Evolutionary conservation across 2,113 vertebrate genomes (phyloP).

Genomic region (Bombycilla garrulus): DNA sequence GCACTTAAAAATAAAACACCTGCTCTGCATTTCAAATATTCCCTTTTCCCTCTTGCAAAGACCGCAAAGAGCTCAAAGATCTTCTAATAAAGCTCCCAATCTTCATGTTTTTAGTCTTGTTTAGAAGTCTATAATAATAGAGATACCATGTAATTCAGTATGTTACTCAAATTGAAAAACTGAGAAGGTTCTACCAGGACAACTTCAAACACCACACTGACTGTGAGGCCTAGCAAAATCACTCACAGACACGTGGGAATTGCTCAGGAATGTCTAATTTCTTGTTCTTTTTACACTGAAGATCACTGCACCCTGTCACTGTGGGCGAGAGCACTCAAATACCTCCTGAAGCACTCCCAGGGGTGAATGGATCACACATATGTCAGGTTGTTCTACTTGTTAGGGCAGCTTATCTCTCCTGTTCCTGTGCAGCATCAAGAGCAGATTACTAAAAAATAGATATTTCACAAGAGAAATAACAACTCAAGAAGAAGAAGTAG

Average conservation of each 20-base stretch:
- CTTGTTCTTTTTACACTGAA: background rate
- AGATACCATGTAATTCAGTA: background rate
- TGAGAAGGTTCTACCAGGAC: background rate
- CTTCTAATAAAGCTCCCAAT: background rate
- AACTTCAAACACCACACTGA: background rate
- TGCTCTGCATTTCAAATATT: background rate
- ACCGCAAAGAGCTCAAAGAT: background rate
- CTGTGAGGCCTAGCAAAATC: background rate
- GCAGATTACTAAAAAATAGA: background rate
- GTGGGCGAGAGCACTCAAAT: background rate
- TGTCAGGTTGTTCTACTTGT: accelerated
- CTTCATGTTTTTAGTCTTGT: background rate
- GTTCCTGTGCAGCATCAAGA: background rate
- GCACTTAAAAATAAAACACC: background rate
- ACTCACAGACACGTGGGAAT: background rate
- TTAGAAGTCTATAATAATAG: background rate
- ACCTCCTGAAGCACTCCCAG: background rate
- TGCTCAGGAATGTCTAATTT: background rate
- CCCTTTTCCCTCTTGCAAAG: background rate
- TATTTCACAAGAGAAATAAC: background rate
- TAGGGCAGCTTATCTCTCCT: background rate
- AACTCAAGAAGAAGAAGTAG: background rate
- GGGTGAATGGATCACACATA: background rate
- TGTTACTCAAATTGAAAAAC: background rate
- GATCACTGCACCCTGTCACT: background rate